phyloP scores from a whole-genome alignment of 2,888 invertebrate species.

The Seira musarum region DNA sequence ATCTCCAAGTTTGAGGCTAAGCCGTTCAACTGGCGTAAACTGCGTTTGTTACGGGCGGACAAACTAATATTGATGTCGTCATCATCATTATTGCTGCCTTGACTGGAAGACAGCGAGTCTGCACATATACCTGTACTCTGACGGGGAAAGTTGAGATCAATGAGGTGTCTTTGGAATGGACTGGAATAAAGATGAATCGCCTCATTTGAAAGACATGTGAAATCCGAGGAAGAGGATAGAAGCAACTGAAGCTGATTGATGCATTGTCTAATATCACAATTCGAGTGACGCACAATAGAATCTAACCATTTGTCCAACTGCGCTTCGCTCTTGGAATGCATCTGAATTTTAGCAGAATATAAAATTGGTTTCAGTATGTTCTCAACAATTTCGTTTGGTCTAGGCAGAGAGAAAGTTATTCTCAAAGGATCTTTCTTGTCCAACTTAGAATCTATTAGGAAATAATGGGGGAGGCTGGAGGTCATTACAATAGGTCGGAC shows the following conservation, averaged over 20 bases:
- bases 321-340: slow-evolving; percentile 13
- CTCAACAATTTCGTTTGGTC: slow-evolving; percentile 51
- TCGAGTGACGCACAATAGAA: slow-evolving; percentile 61
- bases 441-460: slow-evolving; percentile 61
- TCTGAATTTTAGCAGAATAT: not conserved
- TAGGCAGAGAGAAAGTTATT: slow-evolving; percentile 58
- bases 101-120: not conserved
- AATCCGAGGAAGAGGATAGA: slow-evolving; percentile 21
- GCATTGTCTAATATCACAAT: slow-evolving; percentile 63
- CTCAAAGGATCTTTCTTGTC: slow-evolving; percentile 65
- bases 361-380: slow-evolving; percentile 64
- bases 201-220: slow-evolving; percentile 4
- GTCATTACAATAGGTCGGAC: slow-evolving; percentile 69
- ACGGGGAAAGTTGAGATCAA: slow-evolving; percentile 54
- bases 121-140: slow-evolving; percentile 11
- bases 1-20: slow-evolving; percentile 27
- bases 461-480: slow-evolving; percentile 30
- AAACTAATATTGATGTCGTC: slow-evolving; percentile 29
- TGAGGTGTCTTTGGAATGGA: slow-evolving; percentile 39
- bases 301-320: slow-evolving; percentile 47
- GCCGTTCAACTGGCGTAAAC: slow-evolving; percentile 23
- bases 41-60: slow-evolving; percentile 31
- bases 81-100: slow-evolving; percentile 30
- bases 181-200: slow-evolving; percentile 47
- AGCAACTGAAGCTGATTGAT: slow-evolving; percentile 67